phyloP scores from a whole-genome alignment of 2,888 invertebrate species.

The Halictus ligatus region DNA sequence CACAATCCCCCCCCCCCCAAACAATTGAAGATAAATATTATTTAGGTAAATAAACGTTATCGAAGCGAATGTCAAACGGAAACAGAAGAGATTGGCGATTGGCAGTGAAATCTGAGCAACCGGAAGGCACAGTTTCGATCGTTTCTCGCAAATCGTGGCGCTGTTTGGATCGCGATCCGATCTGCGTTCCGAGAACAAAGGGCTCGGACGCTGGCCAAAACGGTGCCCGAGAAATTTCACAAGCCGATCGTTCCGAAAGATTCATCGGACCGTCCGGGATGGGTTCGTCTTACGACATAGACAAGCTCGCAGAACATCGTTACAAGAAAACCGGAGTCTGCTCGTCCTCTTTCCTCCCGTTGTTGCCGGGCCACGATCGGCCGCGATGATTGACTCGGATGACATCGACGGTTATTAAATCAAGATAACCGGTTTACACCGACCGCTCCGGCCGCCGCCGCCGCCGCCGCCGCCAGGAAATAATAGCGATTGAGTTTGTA shows the following conservation, averaged over 20 bases:
- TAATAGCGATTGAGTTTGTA: conserved; percentile 72
- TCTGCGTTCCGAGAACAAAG: conserved; percentile 5
- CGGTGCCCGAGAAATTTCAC: conserved; percentile 10
- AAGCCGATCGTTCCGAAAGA: conserved; percentile 5
- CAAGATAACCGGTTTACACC: conserved; percentile 73
- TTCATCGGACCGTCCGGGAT: conserved; percentile 6
- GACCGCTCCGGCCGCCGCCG: conserved; percentile 24
- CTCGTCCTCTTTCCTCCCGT: conserved; percentile 21
- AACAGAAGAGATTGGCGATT: background rate
- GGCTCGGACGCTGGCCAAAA: background rate
- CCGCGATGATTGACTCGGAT: conserved; percentile 57
- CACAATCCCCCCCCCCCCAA: too few relatives aligned
- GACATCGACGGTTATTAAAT: conserved; percentile 80
- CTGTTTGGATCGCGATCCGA: background rate
- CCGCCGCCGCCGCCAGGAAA: conserved; percentile 56
- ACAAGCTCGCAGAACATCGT: conserved; percentile 24
- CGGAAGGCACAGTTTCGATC: background rate
- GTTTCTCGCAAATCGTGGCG: background rate
- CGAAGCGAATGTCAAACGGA: too few relatives aligned
- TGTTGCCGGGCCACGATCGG: conserved; percentile 24
- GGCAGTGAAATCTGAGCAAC: background rate
- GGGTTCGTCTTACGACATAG: conserved; percentile 16
- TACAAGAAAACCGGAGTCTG: conserved; percentile 25
- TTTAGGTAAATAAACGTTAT: too few relatives aligned
- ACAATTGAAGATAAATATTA: too few relatives aligned